These are phyloP conservation scores for Momotus momota DNA, from an alignment of 2,797 vertebrate genomes.

Conservation along the genomic window DNA sequence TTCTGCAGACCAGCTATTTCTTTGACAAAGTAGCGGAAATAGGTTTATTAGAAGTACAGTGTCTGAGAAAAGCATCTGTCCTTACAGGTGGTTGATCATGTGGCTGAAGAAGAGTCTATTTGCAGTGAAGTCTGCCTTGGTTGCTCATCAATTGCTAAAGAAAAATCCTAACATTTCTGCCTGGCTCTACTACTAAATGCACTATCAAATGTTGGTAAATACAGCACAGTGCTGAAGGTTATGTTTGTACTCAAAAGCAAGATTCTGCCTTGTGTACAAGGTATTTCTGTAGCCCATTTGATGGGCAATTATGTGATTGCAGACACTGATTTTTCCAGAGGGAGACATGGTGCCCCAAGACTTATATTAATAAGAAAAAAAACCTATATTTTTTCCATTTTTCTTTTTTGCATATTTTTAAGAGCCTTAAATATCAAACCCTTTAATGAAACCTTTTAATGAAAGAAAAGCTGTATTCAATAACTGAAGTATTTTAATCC, in stretches of 20 bases:
- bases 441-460: background rate
- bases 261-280: background rate
- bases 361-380: background rate
- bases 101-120: background rate
- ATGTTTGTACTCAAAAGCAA: background rate
- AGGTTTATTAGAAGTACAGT: background rate
- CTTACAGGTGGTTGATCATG: background rate
- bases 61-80: background rate
- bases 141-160: background rate
- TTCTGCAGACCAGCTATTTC: background rate
- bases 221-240: background rate
- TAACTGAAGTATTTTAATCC: background rate
- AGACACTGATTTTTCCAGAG: background rate
- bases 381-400: background rate
- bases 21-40: slow-evolving; percentile 12
- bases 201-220: accelerated
- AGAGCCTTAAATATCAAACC: background rate
- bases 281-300: background rate
- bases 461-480: background rate
- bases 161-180: background rate
- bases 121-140: background rate
- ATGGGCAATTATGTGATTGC: background rate
- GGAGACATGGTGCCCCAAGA: background rate
- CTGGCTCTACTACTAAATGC: background rate
- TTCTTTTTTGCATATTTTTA: background rate